phyloP scores from a whole-genome alignment of 1,140 invertebrate genomes.

The Leptoteleia sp. region DNA sequence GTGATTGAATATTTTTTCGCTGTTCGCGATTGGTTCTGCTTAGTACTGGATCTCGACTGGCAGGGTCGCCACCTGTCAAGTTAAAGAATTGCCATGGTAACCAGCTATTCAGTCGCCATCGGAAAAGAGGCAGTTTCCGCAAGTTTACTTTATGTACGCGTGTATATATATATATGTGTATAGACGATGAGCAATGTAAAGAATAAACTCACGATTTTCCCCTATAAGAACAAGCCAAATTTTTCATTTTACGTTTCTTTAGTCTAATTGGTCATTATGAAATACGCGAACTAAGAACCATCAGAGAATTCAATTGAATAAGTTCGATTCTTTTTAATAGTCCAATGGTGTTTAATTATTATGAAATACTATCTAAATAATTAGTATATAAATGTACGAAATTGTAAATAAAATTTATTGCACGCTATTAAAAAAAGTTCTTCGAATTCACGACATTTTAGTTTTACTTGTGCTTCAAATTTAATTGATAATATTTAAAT shows the following conservation, averaged over 20 bases:
- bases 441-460: too few relatives aligned
- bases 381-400: too few relatives aligned
- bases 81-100: constrained; percentile 80
- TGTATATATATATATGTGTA: constrained; percentile 3
- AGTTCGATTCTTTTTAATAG: too few relatives aligned
- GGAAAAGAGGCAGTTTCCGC: constrained; percentile 52
- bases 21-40: constrained; percentile 78
- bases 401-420: too few relatives aligned
- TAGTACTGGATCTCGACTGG: constrained; percentile 69
- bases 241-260: constrained; percentile 38
- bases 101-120: constrained; percentile 71
- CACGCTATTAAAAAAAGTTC: too few relatives aligned
- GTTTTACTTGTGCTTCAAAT: too few relatives aligned
- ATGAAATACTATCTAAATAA: too few relatives aligned
- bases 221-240: constrained; percentile 11
- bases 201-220: constrained; percentile 30
- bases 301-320: too few relatives aligned
- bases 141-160: constrained; percentile 56
- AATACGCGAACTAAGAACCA: background rate
- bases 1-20: constrained; percentile 81
- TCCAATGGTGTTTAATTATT: too few relatives aligned
- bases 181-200: constrained; percentile 3
- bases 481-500: too few relatives aligned
- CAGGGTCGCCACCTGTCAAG: constrained; percentile 79
- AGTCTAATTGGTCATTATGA: constrained; percentile 44